Base-by-base conservation (phyloP, 30 jellyfish, hydroid and myxozoan genomes). In the Mastigias papua region DNA sequence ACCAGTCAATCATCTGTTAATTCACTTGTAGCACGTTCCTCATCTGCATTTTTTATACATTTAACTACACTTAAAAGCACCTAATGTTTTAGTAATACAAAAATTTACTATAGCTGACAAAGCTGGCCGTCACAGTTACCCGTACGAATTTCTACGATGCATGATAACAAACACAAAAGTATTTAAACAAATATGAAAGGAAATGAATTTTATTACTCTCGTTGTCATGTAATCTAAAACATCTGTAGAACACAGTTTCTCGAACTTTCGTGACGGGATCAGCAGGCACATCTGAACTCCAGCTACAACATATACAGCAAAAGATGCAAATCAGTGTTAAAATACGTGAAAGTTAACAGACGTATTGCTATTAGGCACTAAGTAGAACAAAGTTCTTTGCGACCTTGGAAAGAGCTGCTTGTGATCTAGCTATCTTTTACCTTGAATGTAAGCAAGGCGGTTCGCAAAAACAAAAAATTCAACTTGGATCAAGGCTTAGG, bases 221-320 rank as follows among this genome's bases (percentile, higher is more conserved):
- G 28, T 54, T 37, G n/a, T 57, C 71, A 46, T 46, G 71, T 8
- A 84, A 81, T 67, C 30, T 57, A 42, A 87, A 86, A 25, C 86
- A 84, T 54, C 76, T 84, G 80, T 62, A 84, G 42, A 84, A 84
- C 57, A 84, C 48, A 4, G 86, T 84, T 51, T 70, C 93, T 34
- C 29, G 65, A 34, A 84, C 84, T 72, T 23, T 25, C 9, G 72
- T 49, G 0, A 84, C 31, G 37, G 93, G 93, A 73, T 84, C 87
- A 0, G 87, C 67, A 21, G 93, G 30, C 4, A 72, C 21, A 20
- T 34, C 30, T 48, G 34, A 31, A 61, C 30, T 35, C 93, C 93
- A 84, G 57, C 86, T 84, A 35, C 46, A 69, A 84, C 8, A 35
- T 17, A 54, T 3, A 54, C 27, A 54, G 7, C 9, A 19, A 54